These are phyloP conservation scores for Sphenodon punctatus DNA, from an alignment of 2,797 vertebrate species.

Conservation along the genomic window DNA sequence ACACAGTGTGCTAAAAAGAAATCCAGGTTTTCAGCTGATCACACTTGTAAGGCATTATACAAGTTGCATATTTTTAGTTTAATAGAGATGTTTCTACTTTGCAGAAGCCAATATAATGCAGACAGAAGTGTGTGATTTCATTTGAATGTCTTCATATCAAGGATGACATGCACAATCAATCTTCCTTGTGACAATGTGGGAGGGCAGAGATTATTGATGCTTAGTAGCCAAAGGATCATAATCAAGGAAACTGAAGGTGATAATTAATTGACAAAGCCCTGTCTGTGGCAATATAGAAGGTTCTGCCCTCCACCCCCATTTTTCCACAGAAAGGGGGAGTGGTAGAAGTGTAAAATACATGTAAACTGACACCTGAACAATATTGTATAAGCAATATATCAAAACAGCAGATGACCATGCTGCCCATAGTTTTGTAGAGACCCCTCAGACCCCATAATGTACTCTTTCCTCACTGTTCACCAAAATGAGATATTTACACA, in stretches of 20 bases:
- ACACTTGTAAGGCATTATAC: constrained; percentile 7
- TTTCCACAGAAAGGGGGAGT: constrained; percentile 36
- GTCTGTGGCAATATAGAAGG: constrained; percentile 76
- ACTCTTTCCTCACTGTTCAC: constrained; percentile 7
- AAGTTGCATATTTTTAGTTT: constrained; percentile 28
- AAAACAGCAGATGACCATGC: constrained; percentile 10
- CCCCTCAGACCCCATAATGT: not conserved
- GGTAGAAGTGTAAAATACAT: constrained; percentile 8
- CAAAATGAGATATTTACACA: constrained; percentile 38
- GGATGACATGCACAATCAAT: constrained; percentile 88
- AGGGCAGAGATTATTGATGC: constrained; percentile 88
- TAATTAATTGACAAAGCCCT: constrained; percentile 91
- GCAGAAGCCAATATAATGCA: constrained; percentile 80
- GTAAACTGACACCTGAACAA: constrained; percentile 13
- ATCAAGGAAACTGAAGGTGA: constrained; percentile 90
- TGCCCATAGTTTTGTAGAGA: constrained; percentile 18
- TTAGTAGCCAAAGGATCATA: constrained; percentile 87
- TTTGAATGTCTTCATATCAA: constrained; percentile 88
- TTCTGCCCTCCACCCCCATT: constrained; percentile 47
- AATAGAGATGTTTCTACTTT: constrained; percentile 49
- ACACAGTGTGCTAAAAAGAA: not conserved
- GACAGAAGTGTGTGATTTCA: constrained; percentile 87
- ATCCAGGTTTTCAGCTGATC: constrained; percentile 20
- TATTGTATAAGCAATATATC: not conserved
- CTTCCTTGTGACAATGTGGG: constrained; percentile 86